Percentiles rank a stretch among this genome's conserved stretches.
These are phyloP conservation scores for Xerus inauris DNA, from an alignment of 2,113 vertebrate genomes.

Conservation along the genomic window DNA sequence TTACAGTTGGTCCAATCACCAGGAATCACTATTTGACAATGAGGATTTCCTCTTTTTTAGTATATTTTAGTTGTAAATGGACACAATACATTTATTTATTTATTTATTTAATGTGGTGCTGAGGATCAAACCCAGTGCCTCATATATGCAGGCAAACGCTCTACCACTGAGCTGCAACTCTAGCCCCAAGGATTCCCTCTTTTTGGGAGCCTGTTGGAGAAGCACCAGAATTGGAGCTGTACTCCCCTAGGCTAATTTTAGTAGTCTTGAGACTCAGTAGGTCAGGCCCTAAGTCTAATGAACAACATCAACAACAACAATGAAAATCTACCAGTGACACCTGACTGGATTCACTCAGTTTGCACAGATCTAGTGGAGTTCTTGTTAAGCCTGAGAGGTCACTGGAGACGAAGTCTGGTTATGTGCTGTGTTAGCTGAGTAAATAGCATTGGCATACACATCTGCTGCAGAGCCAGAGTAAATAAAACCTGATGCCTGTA, in stretches of 20 bases:
- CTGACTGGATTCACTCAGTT: neutral
- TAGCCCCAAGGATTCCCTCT: neutral
- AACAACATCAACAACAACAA: neutral
- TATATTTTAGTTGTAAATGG: too few relatives aligned
- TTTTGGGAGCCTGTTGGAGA: neutral
- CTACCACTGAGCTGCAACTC: too few relatives aligned
- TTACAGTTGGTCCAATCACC: neutral
- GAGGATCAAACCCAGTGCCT: too few relatives aligned
- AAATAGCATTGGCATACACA: slow-evolving; percentile 37
- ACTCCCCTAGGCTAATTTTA: neutral
- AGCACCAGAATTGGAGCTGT: neutral
- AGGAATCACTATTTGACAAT: neutral
- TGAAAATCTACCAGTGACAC: neutral
- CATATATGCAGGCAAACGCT: too few relatives aligned
- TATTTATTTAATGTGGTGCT: too few relatives aligned
- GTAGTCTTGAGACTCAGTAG: neutral
- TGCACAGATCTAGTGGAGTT: neutral
- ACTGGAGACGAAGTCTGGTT: neutral
- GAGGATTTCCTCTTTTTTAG: neutral
- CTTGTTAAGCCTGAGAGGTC: neutral
- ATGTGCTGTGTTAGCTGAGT: neutral
- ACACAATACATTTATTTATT: too few relatives aligned
- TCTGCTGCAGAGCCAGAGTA: neutral
- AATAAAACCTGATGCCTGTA: slow-evolving; percentile 19
- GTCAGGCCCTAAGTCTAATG: neutral